Percentiles rank a stretch among this genome's conserved stretches.
Evolutionary conservation across 1,140 invertebrate species (phyloP).

Genomic region (Portunus trituberculatus): DNA sequence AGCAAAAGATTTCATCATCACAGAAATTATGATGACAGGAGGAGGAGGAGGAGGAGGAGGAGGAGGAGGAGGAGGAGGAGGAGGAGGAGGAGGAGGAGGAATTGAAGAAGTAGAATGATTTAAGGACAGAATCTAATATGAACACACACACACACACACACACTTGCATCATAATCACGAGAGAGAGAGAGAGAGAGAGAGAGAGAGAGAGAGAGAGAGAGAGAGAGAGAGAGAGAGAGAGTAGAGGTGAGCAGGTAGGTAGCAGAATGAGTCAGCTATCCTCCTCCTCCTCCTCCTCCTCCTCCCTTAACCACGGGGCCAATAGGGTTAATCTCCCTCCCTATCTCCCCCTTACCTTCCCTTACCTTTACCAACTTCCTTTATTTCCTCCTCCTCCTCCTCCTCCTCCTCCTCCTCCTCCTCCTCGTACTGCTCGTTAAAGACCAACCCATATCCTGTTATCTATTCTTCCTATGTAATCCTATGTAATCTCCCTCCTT

Average conservation of each 20-base stretch:
- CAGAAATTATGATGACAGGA: background rate
- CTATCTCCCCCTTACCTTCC: constrained; percentile 24
- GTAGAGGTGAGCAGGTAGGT: background rate
- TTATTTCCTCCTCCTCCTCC: constrained; percentile 7
- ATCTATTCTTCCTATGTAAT: too few relatives aligned
- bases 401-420: background rate
- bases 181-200: background rate
- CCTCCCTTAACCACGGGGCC: constrained; percentile 11
- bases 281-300: background rate
- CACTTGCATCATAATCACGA: too few relatives aligned
- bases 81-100: background rate
- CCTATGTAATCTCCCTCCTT: too few relatives aligned
- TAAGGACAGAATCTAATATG: background rate
- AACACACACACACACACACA: background rate
- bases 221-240: constrained; percentile 12
- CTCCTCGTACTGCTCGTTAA: too few relatives aligned
- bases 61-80: too few relatives aligned
- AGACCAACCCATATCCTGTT: too few relatives aligned
- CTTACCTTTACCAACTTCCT: background rate
- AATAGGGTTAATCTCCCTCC: constrained; percentile 6
- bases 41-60: too few relatives aligned
- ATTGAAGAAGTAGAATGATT: background rate
- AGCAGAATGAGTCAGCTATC: background rate
- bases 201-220: background rate
- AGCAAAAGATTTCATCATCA: background rate